Base-by-base conservation (phyloP, 2,113 vertebrate species). In the Lagopus leucura region DNA sequence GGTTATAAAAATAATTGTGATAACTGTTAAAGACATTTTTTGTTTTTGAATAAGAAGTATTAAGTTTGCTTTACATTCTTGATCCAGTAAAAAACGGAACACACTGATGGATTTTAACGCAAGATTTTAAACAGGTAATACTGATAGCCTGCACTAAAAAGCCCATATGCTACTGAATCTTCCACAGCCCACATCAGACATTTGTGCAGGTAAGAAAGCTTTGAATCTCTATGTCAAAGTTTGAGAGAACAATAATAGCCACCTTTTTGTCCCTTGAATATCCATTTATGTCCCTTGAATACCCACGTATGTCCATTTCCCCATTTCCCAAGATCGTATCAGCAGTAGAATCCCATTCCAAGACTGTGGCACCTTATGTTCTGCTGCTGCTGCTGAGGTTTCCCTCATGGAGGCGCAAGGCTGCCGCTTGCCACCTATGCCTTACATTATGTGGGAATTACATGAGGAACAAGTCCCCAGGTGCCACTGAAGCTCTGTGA, bases 1-100 rank as follows among this genome's bases (percentile, higher is more conserved):
- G 86, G 76, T 95, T 94, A 88, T 81, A 81, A 43, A 96, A 96
- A 95, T 86, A 95, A 43, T 65, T 55, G 18, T 58, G 70, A 81
- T 61, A 83, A 66, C 24, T 40, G 38, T 47, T 86, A 81, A 36
- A 61, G 7, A 2, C 3, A 40, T 78, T 74, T 34, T 60, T 48
- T 42, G 52, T 61, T 71, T 91, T 67, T 67, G 10, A 8, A 34
- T 73, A 89, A 14, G 71, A 83, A 81, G 22, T 27, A 89, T 69
- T 82, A 70, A 22, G 12, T 40, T 88, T 88, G 43, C 22, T 45
- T 58, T 69, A 65, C 54, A 67, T 76, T 83, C 69, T 77, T 83
- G 60, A 50, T 28, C 54, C 38, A 74, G 43, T 38, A 74, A 93
- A 88, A 19, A 88, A 19, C 21, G 40, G 18, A 86, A 61, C 18